Conservation (phyloP, 2,888 invertebrate genomes). For the Drosophila meridionalis region DNA sequence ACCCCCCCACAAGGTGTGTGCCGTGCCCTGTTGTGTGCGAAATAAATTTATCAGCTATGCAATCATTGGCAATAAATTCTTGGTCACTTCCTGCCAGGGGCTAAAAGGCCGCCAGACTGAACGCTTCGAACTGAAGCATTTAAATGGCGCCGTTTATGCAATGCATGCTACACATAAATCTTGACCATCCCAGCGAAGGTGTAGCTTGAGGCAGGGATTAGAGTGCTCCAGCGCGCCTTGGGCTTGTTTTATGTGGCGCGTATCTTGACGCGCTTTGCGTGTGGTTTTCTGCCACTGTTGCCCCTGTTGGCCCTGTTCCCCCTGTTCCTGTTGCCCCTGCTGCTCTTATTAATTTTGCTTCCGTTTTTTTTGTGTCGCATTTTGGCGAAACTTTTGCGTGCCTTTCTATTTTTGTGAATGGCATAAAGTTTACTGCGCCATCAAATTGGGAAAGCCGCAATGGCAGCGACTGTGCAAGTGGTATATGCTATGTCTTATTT, state of each 20-base stretch:
- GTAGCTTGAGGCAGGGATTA: slow-evolving; percentile 53
- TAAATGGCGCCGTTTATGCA: slow-evolving; percentile 71
- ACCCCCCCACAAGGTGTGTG: slow-evolving; percentile 26
- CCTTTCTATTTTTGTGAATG: slow-evolving; percentile 72
- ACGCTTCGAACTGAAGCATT: slow-evolving; percentile 44
- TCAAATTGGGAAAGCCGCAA: slow-evolving; percentile 57
- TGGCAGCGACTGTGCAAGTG: slow-evolving; percentile 32
- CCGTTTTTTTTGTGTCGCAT: slow-evolving; percentile 32
- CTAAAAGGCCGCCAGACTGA: slow-evolving; percentile 32
- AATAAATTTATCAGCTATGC: slow-evolving; percentile 74
- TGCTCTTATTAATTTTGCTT: slow-evolving; percentile 24
- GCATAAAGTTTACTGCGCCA: slow-evolving; percentile 73
- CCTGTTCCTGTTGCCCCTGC: slow-evolving; percentile 12
- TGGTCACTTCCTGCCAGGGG: slow-evolving; percentile 43
- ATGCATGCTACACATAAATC: slow-evolving; percentile 72
- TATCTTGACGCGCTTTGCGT: slow-evolving; percentile 51
- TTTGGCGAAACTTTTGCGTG: slow-evolving; percentile 60
- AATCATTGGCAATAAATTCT: slow-evolving; percentile 72
- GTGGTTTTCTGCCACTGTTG: slow-evolving; percentile 8
- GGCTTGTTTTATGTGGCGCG: slow-evolving; percentile 22
- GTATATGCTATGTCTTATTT: slow-evolving; percentile 8
- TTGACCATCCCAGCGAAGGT: slow-evolving; percentile 52
- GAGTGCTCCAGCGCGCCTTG: slow-evolving; percentile 41
- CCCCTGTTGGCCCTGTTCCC: neutral
- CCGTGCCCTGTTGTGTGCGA: slow-evolving; percentile 48